Conservation (phyloP, 2,797 vertebrate species). For the Sebastiscus tertius region DNA sequence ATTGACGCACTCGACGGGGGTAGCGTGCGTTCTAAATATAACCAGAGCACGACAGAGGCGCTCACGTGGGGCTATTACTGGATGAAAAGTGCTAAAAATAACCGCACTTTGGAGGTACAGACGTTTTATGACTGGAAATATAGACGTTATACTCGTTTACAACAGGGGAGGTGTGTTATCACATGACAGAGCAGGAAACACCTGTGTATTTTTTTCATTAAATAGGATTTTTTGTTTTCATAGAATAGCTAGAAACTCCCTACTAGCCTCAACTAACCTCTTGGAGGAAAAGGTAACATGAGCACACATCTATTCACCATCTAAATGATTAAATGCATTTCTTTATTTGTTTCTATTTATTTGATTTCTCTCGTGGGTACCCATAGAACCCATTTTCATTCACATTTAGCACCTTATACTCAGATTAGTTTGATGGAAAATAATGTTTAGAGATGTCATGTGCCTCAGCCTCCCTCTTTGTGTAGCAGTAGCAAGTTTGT, state of each 20-base stretch:
- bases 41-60: slow-evolving; percentile 56
- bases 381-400: no score
- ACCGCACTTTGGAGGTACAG: slow-evolving; percentile 30
- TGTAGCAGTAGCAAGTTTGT: not conserved
- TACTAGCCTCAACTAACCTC: not conserved
- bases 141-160: slow-evolving; percentile 15
- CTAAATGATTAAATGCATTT: not conserved
- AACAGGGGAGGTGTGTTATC: not conserved
- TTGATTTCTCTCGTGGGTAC: no score
- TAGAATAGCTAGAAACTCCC: not conserved
- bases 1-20: slow-evolving; percentile 90
- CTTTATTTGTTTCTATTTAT: no score
- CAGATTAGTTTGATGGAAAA: not conserved
- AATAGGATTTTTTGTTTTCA: not conserved
- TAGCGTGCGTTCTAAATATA: slow-evolving; percentile 90
- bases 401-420: not conserved
- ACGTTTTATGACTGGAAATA: slow-evolving; percentile 62
- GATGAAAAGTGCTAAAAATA: slow-evolving; percentile 79
- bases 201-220: not conserved
- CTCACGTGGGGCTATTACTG: slow-evolving; percentile 76
- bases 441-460: not conserved
- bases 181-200: slow-evolving; percentile 35
- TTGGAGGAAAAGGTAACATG: not conserved
- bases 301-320: not conserved
- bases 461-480: not conserved